Evolutionary conservation across 2,888 invertebrate species (phyloP), one percentile per base, ranked within the genome.

Genomic region (Frankliniella intonsa): DNA sequence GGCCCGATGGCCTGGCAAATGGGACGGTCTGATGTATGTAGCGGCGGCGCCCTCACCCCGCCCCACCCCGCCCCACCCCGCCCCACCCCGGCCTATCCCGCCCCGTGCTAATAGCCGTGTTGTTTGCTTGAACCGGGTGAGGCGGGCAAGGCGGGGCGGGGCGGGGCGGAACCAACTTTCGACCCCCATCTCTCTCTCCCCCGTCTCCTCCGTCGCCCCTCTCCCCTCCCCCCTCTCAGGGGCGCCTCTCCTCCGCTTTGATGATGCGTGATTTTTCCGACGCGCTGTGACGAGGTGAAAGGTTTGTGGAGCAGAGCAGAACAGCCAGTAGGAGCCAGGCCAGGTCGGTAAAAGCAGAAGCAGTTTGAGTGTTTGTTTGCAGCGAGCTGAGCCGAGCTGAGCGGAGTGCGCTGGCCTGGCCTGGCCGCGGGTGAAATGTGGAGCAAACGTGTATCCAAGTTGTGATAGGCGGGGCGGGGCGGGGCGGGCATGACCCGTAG

Each of bases 241-340:
- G 69, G n/a, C n/a, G n/a, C 19, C 69, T 11, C 69, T n/a, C 22
- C 19, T 19, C 69, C 12, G 69, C 69, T 76, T 76, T 76, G 69
- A 76, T 25, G 69, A 17, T 55, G 55, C 69, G 69, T 25, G 69
- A 76, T 76, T 76, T 76, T 76, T 76, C 25, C 22, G 69, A 25
- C 25, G 38, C 38, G 38, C 38, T 38, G 38, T 38, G 38, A 38
- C 38, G 38, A 38, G 38, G 38, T 5, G 38, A 3, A 3, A 38
- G 38, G 38, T 38, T 38, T 5, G 2, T 38, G 38, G 38, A 38
- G 38, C 38, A 38, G 38, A 19, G 19, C 55, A 19, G 17, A 55
- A 55, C 55, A 12, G 17, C 55, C 55, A 10, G 0, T 5, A 0
- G 22, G 22, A 3, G 69, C 22, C 22, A 0, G 3, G 65, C 65